phyloP scores from a whole-genome alignment of 2,113 vertebrate species.

The Melanocharis versteri region DNA sequence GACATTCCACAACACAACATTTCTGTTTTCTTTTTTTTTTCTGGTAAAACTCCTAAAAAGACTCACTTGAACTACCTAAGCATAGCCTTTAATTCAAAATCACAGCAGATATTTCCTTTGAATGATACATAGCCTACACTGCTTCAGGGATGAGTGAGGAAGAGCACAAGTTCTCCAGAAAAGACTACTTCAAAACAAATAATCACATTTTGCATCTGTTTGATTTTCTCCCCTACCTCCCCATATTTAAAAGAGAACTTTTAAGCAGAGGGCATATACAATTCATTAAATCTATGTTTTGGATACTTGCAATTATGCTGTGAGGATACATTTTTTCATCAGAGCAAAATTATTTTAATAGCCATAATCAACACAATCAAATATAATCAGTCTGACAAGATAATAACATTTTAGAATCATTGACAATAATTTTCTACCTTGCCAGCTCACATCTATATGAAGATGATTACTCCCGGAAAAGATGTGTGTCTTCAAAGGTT shows the following conservation, averaged over 20 bases:
- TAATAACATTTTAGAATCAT: constrained; percentile 53
- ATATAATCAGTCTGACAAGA: constrained; percentile 64
- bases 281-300: constrained; percentile 25
- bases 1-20: not conserved
- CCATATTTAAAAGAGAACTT: not conserved
- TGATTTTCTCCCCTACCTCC: not conserved
- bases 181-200: not conserved
- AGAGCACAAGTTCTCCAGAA: not conserved
- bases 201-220: not conserved
- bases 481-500: not conserved
- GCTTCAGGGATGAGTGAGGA: not conserved
- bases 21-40: not conserved
- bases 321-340: constrained; percentile 39
- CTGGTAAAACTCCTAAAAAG: not conserved
- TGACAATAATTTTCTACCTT: constrained; percentile 53
- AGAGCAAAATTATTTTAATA: constrained; percentile 68
- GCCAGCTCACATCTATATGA: constrained; percentile 16
- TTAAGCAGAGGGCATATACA: not conserved
- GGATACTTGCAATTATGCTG: constrained; percentile 53
- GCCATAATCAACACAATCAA: constrained; percentile 69
- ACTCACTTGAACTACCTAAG: not conserved
- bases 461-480: constrained; percentile 19
- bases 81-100: not conserved
- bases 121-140: not conserved
- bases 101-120: not conserved